Conservation (phyloP, 1,140 invertebrate species). For the Leucophenga varia region DNA sequence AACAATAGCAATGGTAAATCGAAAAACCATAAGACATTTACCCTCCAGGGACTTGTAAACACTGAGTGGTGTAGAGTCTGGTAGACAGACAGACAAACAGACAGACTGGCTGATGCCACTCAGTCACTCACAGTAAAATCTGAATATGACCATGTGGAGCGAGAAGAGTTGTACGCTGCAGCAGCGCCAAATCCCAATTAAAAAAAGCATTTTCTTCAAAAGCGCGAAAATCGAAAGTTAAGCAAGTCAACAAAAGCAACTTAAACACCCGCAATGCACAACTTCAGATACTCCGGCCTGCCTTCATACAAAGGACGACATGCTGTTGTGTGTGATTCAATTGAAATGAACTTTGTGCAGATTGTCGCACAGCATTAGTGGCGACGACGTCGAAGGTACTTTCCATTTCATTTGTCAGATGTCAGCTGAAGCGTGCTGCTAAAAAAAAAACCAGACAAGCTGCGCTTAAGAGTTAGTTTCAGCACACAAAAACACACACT, state of each 20-base stretch:
- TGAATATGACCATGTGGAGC: too few relatives aligned
- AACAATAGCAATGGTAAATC: not conserved
- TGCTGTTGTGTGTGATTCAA: too few relatives aligned
- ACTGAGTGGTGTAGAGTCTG: constrained; percentile 22
- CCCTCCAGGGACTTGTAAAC: constrained; percentile 15
- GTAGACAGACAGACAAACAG: constrained; percentile 22
- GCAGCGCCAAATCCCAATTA: constrained; percentile 41
- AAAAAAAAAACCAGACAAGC: too few relatives aligned
- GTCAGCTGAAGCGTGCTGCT: too few relatives aligned
- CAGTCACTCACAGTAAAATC: too few relatives aligned
- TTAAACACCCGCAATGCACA: too few relatives aligned
- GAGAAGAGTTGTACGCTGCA: constrained; percentile 29
- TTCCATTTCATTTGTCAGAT: constrained; percentile 36
- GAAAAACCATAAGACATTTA: constrained; percentile 22
- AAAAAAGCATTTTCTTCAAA: constrained; percentile 50
- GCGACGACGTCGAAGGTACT: constrained; percentile 25
- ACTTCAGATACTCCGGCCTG: constrained; percentile 3
- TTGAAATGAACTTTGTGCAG: constrained; percentile 37
- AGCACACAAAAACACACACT: constrained; percentile 5
- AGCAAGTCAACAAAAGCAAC: constrained; percentile 34
- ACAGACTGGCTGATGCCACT: too few relatives aligned
- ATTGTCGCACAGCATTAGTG: constrained; percentile 37
- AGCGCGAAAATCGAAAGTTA: constrained; percentile 42
- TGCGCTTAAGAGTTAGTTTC: too few relatives aligned
- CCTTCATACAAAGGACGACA: constrained; percentile 19